Evolutionary conservation across 2,888 invertebrate genomes (phyloP), one percentile per base, ranked within the genome.

Genomic region (Notodonta dromedarius): DNA sequence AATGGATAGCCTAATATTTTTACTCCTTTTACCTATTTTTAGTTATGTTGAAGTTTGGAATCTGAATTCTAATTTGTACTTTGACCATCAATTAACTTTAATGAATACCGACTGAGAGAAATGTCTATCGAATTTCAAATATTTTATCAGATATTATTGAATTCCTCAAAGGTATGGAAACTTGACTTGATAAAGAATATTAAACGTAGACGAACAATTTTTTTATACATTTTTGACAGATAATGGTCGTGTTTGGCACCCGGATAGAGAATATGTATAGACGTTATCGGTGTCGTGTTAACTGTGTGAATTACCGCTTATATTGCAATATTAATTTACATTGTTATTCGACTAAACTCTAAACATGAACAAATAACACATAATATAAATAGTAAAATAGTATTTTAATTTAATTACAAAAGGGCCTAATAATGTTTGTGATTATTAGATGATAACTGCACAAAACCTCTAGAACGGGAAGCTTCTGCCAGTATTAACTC

Each of bases 401-500:
- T 6, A 5, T 3, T 35, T 35, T 5, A 35, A 35, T 9, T 42
- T 42, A 9, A 42, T 42, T 42, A 42, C 4, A 42, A 42, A 11
- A 42, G 11, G 11, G 42, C 46, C 46, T 46, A 46, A 46, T n/a
- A 5, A n/a, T 9, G 42, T 46, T n/a, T 46, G 46, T 13, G n/a
- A n/a, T 5, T 46, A 2, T 46, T 13, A 5, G n/a, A 46, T 13
- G 5, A 44, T 11, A 2, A 44, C 12, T 12, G 12, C 13, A n/a
- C 13, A 6, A 46, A 46, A n/a, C 13, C n/a, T 61, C 71, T 80
- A 80, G 73, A 79, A 82, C n/a, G 86, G 83, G 60, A 69, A 84
- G 9, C 63, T 71, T 61, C 79, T 77, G 60, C 73, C 62, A 9
- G 89, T 89, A 66, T 88, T 88, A 13, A 83, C 78, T 39, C 89